phyloP scores from a whole-genome alignment of 2,888 invertebrate species.

The Teleiodes luculella region DNA sequence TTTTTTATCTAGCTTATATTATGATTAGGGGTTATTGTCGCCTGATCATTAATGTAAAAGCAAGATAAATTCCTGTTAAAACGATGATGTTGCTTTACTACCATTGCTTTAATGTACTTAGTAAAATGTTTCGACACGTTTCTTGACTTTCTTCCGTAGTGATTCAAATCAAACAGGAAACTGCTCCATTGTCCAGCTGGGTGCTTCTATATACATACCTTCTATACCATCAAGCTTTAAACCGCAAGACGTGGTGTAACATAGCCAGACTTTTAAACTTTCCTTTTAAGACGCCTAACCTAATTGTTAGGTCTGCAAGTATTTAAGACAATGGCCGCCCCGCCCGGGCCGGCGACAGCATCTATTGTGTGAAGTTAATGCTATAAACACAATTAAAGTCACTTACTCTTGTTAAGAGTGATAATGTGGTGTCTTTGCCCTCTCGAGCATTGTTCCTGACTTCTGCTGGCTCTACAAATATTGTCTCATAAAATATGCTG shows the following conservation, averaged over 20 bases:
- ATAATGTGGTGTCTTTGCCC: slow-evolving; percentile 71
- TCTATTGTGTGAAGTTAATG: slow-evolving; percentile 63
- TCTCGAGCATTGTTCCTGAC: slow-evolving; percentile 41
- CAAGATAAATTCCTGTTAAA: no score
- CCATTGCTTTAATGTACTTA: no score
- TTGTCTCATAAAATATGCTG: slow-evolving; percentile 13
- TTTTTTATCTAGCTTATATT: no score
- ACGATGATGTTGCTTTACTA: no score
- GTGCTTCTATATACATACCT: no score
- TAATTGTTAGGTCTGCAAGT: slow-evolving; percentile 12
- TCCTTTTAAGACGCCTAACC: not conserved
- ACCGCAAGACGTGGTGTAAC: not conserved
- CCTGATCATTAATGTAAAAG: no score
- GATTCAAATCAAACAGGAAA: not conserved
- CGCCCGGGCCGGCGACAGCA: slow-evolving; percentile 34
- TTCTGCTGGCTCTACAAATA: slow-evolving; percentile 31
- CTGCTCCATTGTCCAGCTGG: not conserved
- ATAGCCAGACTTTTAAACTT: not conserved
- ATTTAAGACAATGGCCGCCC: slow-evolving; percentile 32
- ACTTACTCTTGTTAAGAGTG: slow-evolving; percentile 70
- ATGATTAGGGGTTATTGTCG: no score
- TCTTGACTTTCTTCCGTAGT: no score
- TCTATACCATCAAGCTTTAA: not conserved
- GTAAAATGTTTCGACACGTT: no score
- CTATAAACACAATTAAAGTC: slow-evolving; percentile 75